Base-by-base conservation (phyloP, 2,888 invertebrate species). In the Leucania comma region DNA sequence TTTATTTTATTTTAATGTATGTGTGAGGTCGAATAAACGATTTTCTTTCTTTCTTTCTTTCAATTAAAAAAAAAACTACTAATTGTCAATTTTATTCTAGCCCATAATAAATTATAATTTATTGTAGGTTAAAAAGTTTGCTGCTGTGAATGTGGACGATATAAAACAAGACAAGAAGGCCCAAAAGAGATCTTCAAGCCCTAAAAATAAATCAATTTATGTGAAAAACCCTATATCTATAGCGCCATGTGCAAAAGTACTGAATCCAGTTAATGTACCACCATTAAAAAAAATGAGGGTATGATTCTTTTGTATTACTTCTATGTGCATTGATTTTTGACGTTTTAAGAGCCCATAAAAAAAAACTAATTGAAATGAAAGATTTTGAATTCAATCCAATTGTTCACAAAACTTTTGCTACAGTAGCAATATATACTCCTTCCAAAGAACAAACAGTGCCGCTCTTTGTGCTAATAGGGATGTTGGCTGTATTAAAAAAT, bases 81-180 rank as follows among this genome's bases (percentile, higher is more conserved):
- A 22, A 4, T 20, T 24, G 20, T 1, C 17, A 20, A 58, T 57
- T 35, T n/a, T 54, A 29, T 29, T 10, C 63, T 22, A 9, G 26
- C 26, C 17, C 0, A 10, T 67, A 29, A 57, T 58, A 2, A 38
- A 24, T 24, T 12, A 0, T 72, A 10, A 22, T 68, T 62, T 9
- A 29, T 86, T 86, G 17, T 72, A 95, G 95, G 96, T 96, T 1
- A 96, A 95, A 86, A 95, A 96, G 76, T 96, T 96, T 91, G 96
- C 96, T 59, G 91, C 95, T 6, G 92, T 95, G 1, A 90, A 86
- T 86, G 17, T 86, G 48, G 93, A 94, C 50, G 93, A 94, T 0
- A 58, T 83, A 32, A 92, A 90, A 84, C 22, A 42, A 29, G 93
- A 94, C 4, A 95, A 91, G 80, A 95, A 93, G 81, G 69, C 90